phyloP scores from a whole-genome alignment of 2,113 vertebrate species.

The Hydrochoerus hydrochaeris region DNA sequence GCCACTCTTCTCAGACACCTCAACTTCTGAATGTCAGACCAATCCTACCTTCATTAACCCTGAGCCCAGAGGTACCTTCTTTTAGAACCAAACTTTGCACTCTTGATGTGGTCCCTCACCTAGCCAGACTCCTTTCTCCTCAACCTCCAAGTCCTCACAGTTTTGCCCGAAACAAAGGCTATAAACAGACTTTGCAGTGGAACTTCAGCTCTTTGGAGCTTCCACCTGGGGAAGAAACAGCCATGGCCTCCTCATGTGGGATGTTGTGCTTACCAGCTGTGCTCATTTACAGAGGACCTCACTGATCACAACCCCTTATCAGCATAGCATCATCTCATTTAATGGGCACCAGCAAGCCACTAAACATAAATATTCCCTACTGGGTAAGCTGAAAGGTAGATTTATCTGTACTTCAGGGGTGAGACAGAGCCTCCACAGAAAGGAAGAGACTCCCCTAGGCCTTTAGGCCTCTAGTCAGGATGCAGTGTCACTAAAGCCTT shows the following conservation, averaged over 20 bases:
- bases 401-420: neutral
- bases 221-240: neutral
- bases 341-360: neutral
- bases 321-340: too few relatives aligned
- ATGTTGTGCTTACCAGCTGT: too few relatives aligned
- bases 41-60: neutral
- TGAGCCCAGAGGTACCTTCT: neutral
- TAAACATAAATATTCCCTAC: neutral
- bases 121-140: neutral
- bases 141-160: neutral
- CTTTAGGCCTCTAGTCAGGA: neutral
- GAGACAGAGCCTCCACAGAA: neutral
- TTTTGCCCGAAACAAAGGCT: neutral
- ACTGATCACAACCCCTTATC: neutral
- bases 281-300: neutral
- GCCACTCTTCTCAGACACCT: neutral
- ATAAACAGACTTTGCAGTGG: neutral
- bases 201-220: neutral
- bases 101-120: neutral
- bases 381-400: neutral
- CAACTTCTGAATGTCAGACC: neutral
- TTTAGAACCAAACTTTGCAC: neutral
- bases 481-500: neutral
- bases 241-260: neutral
- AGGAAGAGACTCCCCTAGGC: neutral